These are phyloP conservation scores for Rynchops niger DNA, from an alignment of 2,113 vertebrate genomes.

Conservation along the genomic window DNA sequence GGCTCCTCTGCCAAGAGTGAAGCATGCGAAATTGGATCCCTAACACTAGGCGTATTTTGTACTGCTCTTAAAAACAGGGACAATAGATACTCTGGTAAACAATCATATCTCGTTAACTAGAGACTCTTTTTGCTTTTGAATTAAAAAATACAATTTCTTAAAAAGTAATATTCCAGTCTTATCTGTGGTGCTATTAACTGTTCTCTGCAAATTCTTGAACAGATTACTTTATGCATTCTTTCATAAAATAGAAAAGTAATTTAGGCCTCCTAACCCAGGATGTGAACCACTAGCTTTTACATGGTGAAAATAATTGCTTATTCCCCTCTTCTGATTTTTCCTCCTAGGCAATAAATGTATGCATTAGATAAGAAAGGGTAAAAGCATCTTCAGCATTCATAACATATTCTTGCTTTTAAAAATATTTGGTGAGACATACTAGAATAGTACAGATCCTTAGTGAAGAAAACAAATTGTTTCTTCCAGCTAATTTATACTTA, in stretches of 20 bases:
- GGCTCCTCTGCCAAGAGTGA: not conserved
- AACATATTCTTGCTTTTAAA: not conserved
- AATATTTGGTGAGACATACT: not conserved
- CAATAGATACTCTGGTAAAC: not conserved
- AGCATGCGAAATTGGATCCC: not conserved
- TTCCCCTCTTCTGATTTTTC: not conserved
- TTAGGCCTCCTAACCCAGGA: not conserved
- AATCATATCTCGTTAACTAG: not conserved
- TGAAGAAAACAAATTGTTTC: not conserved
- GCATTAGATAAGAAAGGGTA: not conserved
- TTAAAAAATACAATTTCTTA: not conserved
- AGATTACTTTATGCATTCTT: not conserved
- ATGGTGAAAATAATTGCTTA: not conserved
- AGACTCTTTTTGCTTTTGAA: not conserved
- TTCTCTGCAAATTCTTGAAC: not conserved
- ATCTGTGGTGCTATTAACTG: not conserved
- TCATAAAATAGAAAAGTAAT: not conserved
- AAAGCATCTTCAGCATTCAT: not conserved
- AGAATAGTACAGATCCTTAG: not conserved
- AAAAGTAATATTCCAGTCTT: not conserved
- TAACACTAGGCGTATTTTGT: not conserved
- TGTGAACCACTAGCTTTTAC: not conserved
- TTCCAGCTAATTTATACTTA: not conserved
- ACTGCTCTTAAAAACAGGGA: not conserved
- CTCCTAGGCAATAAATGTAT: not conserved